phyloP scores from a whole-genome alignment of 2,113 vertebrate species.

The Pangasianodon hypophthalmus region DNA sequence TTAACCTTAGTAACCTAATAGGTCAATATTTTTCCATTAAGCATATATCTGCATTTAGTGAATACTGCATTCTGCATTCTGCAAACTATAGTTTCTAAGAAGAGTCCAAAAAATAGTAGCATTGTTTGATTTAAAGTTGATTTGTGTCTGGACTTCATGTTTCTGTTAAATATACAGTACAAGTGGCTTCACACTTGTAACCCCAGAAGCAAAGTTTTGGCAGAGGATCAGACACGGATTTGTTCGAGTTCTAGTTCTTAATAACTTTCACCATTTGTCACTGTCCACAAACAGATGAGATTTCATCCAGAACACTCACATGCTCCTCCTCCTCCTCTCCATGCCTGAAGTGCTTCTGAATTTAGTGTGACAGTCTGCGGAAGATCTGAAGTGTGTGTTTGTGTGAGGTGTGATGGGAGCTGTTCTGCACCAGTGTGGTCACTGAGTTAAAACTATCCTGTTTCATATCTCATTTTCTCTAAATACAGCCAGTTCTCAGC shows the following conservation, averaged over 20 bases:
- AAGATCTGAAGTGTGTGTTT: conserved; percentile 23
- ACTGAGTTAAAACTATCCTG: neutral
- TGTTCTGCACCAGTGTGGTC: conserved; percentile 17
- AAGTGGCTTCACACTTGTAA: conserved; percentile 5
- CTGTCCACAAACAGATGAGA: conserved; percentile 18
- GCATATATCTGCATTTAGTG: neutral
- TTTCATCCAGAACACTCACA: neutral
- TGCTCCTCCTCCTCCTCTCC: neutral
- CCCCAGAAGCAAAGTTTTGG: neutral
- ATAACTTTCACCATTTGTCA: conserved; percentile 3
- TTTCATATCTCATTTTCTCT: conserved; percentile 1
- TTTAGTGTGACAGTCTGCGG: neutral
- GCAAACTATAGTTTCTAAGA: neutral
- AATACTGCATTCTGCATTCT: neutral
- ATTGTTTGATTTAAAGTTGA: neutral
- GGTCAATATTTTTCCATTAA: neutral
- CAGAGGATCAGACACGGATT: neutral
- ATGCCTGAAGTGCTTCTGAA: conserved; percentile 4
- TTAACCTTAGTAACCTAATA: neutral
- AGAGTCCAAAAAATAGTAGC: neutral
- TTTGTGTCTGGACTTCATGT: conserved; percentile 10
- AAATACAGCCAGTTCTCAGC: conserved; percentile 2
- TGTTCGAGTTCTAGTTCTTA: neutral
- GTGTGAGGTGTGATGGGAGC: conserved; percentile 20
- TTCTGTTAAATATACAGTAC: conserved; percentile 7